These are phyloP conservation scores for Eulemur coronatus DNA, from an alignment of 2,797 vertebrate genomes.

Conservation along the genomic window DNA sequence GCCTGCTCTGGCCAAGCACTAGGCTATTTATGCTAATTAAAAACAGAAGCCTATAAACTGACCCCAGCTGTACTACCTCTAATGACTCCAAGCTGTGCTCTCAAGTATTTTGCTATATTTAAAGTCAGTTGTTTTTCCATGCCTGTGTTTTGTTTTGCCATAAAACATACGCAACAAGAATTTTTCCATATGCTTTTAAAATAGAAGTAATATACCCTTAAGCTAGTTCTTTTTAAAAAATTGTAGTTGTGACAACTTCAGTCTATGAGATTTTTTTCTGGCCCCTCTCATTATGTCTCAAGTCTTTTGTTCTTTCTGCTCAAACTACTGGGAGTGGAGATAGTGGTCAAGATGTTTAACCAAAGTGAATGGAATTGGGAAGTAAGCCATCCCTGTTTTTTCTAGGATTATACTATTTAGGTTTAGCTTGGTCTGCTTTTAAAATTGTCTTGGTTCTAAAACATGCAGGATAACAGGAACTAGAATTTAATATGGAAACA, in stretches of 20 bases:
- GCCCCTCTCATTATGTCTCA: background rate
- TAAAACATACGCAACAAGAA: constrained; percentile 48
- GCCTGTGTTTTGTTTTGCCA: constrained; percentile 53
- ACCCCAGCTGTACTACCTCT: constrained; percentile 32
- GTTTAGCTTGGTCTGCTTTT: background rate
- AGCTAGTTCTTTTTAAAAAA: background rate
- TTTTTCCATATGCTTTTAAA: constrained; percentile 56
- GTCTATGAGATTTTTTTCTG: background rate
- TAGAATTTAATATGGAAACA: background rate
- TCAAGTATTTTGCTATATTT: constrained; percentile 54
- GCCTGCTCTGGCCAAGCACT: background rate
- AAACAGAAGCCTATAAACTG: constrained; percentile 58
- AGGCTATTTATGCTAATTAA: constrained; percentile 62
- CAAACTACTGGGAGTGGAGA: background rate
- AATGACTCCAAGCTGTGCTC: constrained; percentile 38
- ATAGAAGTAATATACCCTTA: constrained; percentile 13
- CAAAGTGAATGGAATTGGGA: background rate
- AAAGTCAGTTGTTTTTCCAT: constrained; percentile 58
- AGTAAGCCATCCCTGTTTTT: background rate
- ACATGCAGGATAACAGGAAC: background rate
- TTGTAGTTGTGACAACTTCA: background rate
- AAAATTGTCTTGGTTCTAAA: background rate
- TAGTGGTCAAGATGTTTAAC: background rate
- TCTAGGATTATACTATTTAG: background rate
- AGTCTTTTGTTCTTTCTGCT: background rate